Conservation (phyloP, 2,888 invertebrate species). For the Hipparchia semele region DNA sequence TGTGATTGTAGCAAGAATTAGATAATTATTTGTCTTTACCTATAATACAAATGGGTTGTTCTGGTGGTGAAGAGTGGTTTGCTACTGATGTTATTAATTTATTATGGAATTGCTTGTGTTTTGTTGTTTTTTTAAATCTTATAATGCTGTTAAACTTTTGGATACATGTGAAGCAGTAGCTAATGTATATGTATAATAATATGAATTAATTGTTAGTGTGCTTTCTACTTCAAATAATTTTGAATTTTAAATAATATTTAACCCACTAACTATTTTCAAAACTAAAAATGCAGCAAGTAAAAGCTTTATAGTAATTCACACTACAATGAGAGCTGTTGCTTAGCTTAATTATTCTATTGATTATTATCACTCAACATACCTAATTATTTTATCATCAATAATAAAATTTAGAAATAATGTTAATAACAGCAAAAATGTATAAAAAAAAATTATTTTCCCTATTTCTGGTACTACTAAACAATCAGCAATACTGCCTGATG, state of each 20-base stretch:
- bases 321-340: slow-evolving; percentile 29
- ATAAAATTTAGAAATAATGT: slow-evolving; percentile 4
- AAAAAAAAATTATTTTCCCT: neutral
- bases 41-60: slow-evolving; percentile 74
- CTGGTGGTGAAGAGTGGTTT: slow-evolving; percentile 72
- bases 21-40: slow-evolving; percentile 77
- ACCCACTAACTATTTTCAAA: slow-evolving; percentile 43
- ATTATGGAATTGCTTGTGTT: slow-evolving; percentile 78
- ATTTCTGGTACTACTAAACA: neutral
- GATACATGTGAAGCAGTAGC: slow-evolving; percentile 47
- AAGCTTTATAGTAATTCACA: slow-evolving; percentile 31
- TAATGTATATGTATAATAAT: slow-evolving; percentile 38
- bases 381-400: slow-evolving; percentile 6
- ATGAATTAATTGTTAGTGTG: slow-evolving; percentile 45
- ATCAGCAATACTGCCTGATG: neutral
- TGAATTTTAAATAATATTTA: slow-evolving; percentile 41
- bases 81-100: slow-evolving; percentile 79
- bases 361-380: slow-evolving; percentile 17
- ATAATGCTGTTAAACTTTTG: slow-evolving; percentile 55
- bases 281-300: slow-evolving; percentile 34
- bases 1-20: slow-evolving; percentile 83
- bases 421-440: slow-evolving; percentile 1
- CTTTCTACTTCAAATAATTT: slow-evolving; percentile 37
- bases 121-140: slow-evolving; percentile 62
- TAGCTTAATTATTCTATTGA: slow-evolving; percentile 27